Evolutionary conservation across 2,797 vertebrate species (phyloP), one percentile per base, ranked within the genome.

Genomic region (Rhinatrema bivittatum): DNA sequence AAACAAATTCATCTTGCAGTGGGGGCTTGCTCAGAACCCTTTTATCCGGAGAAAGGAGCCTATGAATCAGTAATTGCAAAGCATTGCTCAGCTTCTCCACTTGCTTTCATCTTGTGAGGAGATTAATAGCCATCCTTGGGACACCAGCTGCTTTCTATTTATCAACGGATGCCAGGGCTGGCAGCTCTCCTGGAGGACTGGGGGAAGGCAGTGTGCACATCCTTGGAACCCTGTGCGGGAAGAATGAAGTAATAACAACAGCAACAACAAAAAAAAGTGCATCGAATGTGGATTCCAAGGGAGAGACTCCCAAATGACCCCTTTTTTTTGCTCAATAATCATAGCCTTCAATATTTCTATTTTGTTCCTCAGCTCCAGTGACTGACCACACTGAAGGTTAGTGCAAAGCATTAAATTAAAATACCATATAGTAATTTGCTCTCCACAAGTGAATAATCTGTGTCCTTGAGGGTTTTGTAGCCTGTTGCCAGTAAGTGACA

Each of bases 41-140:
- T 68, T 62, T 51, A 48, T 53, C 39, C 36, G 49, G 21, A 20
- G 30, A 35, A 52, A 53, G 24, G 15, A 15, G 2, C 34, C 18
- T 10, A 13, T 53, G 46, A 71, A 61, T 66, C 45, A 32, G 39
- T 72, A 72, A 79, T 74, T 70, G 53, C 48, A 61, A 60, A 54
- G 15, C 23, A 26, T 60, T 52, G 35, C 42, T 68, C 29, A 49
- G 25, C 4, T 55, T 42, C 36, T 36, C 17, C 29, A 13, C 27
- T 62, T 62, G 13, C 53, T 64, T 66, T 72, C 36, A 62, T 75
- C 54, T 64, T 48, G 13, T 12, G 12, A 39, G 18, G 37, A 73
- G 57, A 80, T 80, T 76, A 74, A 80, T 71, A 58, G 35, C 31
- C 45, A 57, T 63, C 41, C 43, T 50, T 62, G 60, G 56, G 48